Conservation (phyloP, 2,797 vertebrate species). For the Mareca strepera region DNA sequence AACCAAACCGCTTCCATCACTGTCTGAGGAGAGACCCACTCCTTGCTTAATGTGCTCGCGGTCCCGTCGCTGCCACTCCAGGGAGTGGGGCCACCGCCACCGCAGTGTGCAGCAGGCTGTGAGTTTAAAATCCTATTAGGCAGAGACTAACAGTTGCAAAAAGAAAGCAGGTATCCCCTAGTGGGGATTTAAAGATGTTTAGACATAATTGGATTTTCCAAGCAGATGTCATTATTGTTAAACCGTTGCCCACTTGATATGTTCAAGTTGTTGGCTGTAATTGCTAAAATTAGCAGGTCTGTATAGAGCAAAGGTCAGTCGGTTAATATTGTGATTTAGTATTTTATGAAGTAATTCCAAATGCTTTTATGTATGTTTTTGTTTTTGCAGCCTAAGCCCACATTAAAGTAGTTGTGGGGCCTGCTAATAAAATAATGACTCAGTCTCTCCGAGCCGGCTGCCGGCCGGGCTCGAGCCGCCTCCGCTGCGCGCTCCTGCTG, state of each 20-base stretch:
- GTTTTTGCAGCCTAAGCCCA: slow-evolving; percentile 68
- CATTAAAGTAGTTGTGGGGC: slow-evolving; percentile 68
- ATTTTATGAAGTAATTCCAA: slow-evolving; percentile 81
- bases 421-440: slow-evolving; percentile 71
- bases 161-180: slow-evolving; percentile 79
- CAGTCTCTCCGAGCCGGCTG: not conserved
- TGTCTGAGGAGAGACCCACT: slow-evolving; percentile 41
- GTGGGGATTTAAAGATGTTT: slow-evolving; percentile 79
- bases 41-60: slow-evolving; percentile 58
- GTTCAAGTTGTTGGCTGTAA: slow-evolving; percentile 88
- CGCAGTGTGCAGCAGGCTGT: slow-evolving; percentile 61
- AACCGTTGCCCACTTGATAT: slow-evolving; percentile 88
- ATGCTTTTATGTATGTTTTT: slow-evolving; percentile 74
- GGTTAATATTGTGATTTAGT: slow-evolving; percentile 77
- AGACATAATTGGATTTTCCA: slow-evolving; percentile 88
- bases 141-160: slow-evolving; percentile 71
- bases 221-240: slow-evolving; percentile 89
- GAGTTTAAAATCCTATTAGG: slow-evolving; percentile 80
- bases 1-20: slow-evolving; percentile 68
- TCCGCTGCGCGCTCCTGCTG: not conserved
- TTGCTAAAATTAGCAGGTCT: slow-evolving; percentile 90
- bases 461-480: fast-evolving
- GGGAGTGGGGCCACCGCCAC: slow-evolving; percentile 61
- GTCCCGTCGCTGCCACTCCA: slow-evolving; percentile 62
- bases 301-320: slow-evolving; percentile 85